These are phyloP conservation scores for Heliangelus exortis DNA, from an alignment of 2,797 vertebrate genomes.

Conservation along the genomic window DNA sequence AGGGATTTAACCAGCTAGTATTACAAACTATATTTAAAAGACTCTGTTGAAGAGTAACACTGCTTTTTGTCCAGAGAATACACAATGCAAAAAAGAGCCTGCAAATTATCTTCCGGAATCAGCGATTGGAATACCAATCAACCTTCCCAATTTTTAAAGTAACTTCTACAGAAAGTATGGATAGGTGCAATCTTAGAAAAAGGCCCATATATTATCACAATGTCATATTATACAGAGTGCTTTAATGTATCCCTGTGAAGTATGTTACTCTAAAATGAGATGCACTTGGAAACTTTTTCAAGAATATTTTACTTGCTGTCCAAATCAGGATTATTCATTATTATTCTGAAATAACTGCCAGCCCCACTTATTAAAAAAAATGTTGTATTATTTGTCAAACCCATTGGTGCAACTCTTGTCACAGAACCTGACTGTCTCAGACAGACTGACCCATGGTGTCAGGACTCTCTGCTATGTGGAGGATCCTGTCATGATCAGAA, in stretches of 20 bases:
- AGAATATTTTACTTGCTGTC: not conserved
- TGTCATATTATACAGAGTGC: not conserved
- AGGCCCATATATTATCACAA: not conserved
- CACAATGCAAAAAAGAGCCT: not conserved
- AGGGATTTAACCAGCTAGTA: not conserved
- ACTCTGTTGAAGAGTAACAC: not conserved
- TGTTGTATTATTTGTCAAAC: not conserved
- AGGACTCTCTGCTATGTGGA: slow-evolving; percentile 3
- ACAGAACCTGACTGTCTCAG: not conserved
- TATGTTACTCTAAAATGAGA: not conserved
- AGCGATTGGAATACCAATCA: not conserved
- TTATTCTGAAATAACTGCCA: not conserved
- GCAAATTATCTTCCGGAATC: not conserved
- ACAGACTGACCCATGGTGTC: not conserved
- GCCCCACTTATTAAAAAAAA: not conserved
- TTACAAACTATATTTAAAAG: slow-evolving; percentile 14
- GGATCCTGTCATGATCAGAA: slow-evolving; percentile 6
- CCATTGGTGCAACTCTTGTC: not conserved
- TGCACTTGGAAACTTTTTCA: not conserved
- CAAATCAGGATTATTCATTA: not conserved
- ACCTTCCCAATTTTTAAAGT: not conserved
- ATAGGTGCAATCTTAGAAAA: not conserved
- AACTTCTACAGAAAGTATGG: not conserved
- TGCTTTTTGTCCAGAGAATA: not conserved
- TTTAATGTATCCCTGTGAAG: not conserved